A percentile compares a stretch with the other conserved stretches of the same genome.
Evolutionary conservation across 2,888 invertebrate species (phyloP).

Genomic region (Euclidia mi): DNA sequence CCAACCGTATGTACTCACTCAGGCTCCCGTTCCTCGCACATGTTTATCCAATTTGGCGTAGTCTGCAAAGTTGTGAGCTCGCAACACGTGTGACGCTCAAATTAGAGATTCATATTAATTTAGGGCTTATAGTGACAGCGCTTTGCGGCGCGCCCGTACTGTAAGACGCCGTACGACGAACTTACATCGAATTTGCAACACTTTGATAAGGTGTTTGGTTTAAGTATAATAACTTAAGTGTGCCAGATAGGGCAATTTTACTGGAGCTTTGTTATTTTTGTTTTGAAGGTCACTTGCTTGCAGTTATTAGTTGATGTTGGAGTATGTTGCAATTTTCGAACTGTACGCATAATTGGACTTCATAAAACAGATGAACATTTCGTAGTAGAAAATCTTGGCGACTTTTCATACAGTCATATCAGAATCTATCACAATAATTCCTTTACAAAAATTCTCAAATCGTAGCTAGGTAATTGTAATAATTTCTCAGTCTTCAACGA

Average conservation of each 20-base stretch:
- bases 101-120: conserved; percentile 90
- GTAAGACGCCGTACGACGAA: conserved; percentile 67
- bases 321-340: too few relatives aligned
- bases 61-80: conserved; percentile 89
- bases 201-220: conserved; percentile 62
- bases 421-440: too few relatives aligned
- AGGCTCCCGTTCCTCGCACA: conserved; percentile 78
- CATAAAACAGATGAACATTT: too few relatives aligned
- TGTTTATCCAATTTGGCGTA: conserved; percentile 89
- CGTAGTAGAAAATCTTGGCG: too few relatives aligned
- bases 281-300: background rate
- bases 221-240: conserved; percentile 19
- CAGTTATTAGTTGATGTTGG: too few relatives aligned
- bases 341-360: too few relatives aligned
- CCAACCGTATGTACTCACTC: conserved; percentile 53
- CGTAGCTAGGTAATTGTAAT: too few relatives aligned
- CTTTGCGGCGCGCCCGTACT: conserved; percentile 66
- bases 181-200: conserved; percentile 67
- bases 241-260: conserved; percentile 3
- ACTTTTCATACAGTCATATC: too few relatives aligned
- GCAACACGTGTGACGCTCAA: conserved; percentile 88
- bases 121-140: conserved; percentile 80
- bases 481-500: too few relatives aligned
- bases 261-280: background rate
- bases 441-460: too few relatives aligned